Conservation (phyloP, 2,797 vertebrate species). For the Delichon dasypus region DNA sequence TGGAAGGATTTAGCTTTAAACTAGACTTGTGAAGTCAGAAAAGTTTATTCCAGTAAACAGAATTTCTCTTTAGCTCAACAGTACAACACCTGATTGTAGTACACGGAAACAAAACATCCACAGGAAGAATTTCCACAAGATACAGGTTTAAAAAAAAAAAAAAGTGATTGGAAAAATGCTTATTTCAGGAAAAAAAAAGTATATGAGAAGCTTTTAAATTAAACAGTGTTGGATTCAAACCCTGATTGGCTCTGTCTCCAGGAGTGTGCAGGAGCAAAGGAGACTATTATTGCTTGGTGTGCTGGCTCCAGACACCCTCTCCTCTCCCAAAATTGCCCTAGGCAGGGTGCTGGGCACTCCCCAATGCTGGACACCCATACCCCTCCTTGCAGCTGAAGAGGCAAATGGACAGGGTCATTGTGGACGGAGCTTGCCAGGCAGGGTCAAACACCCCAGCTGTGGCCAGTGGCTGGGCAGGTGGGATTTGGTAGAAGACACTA, state of each 20-base stretch:
- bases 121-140: slow-evolving; percentile 50
- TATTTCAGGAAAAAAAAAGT: neutral
- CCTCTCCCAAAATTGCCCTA: neutral
- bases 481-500: neutral
- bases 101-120: slow-evolving; percentile 46
- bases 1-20: neutral
- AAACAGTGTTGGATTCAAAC: slow-evolving; percentile 41
- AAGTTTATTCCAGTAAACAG: slow-evolving; percentile 61
- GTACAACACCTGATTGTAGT: slow-evolving; percentile 14
- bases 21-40: neutral
- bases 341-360: neutral
- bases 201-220: slow-evolving; percentile 56
- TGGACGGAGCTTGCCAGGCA: slow-evolving; percentile 4
- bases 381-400: neutral
- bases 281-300: slow-evolving; percentile 53
- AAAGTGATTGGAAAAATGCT: slow-evolving; percentile 39
- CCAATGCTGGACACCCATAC: accelerated
- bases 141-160: neutral
- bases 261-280: neutral
- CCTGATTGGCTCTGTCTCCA: slow-evolving; percentile 23
- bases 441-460: neutral
- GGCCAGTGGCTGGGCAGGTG: neutral
- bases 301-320: neutral
- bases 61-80: slow-evolving; percentile 57
- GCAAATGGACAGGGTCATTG: neutral